Base-by-base conservation (phyloP, 2,888 invertebrate genomes). In the Nesidiocoris tenuis region DNA sequence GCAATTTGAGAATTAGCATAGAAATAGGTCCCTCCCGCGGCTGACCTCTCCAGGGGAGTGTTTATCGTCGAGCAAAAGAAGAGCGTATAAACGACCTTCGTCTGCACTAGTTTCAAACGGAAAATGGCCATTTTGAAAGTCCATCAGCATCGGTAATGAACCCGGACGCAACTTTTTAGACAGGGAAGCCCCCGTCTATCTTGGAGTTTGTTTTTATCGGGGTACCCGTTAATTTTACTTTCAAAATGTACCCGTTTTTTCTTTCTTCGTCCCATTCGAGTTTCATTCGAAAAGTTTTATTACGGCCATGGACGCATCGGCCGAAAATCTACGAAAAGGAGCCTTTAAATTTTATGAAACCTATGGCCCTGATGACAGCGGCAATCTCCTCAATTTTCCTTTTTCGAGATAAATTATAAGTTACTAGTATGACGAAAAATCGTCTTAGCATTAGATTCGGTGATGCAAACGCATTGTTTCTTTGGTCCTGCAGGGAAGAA, bases 101-200 rank as follows among this genome's bases (percentile, higher is more conserved):
- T 39, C 39, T 39, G 39, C 39, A 39, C 12, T 39, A 39, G 39
- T 39, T 39, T 39, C 39, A 39, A 39, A 39, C 39, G 12, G 39
- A 39, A 12, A 7, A 67, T 67, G 55, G 67, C 56, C 67, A 67
- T 67, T 67, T 67, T 67, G 67, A 67, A 67, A 67, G 67, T 67
- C 67, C 67, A 67, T 67, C 67, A 67, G 67, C 67, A 67, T 67
- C 67, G 54, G 54, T 67, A 67, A 67, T 67, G 67, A 67, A 55
- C 12, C 66, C 9, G 12, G 18, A 7, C 19, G 2, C 54, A 67
- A 22, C 22, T 67, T 67, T 56, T 12, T n/a, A 9, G 19, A 56
- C 55, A 17, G 67, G 55, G 67, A 67, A 67, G 12, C 3, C 3
- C 3, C 39, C n/a, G n/a, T n/a, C 39, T 39, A 39, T 39, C 12